Percentiles rank a stretch among this genome's conserved stretches.
Conservation (phyloP, 1,140 invertebrate species). For the Microplitis demolitor region DNA sequence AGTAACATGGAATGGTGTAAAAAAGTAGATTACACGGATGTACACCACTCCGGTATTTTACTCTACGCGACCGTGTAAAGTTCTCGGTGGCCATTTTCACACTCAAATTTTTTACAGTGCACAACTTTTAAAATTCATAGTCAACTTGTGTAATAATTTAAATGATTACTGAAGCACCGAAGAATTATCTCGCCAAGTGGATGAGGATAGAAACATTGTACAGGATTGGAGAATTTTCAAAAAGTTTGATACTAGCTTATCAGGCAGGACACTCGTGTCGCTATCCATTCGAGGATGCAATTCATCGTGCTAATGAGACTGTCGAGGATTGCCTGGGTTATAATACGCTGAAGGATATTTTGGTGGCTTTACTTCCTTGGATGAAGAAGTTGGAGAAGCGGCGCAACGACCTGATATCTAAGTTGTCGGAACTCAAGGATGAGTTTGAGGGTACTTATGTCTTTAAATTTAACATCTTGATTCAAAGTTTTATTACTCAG, state of each 20-base stretch:
- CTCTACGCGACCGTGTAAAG: too few species aligned
- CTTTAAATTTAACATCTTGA: too few species aligned
- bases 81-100: too few species aligned
- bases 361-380: slow-evolving; percentile 42
- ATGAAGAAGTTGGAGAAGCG: slow-evolving; percentile 38
- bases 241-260: slow-evolving; percentile 44
- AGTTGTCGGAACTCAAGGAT: slow-evolving; percentile 40
- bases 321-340: slow-evolving; percentile 50
- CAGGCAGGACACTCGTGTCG: slow-evolving; percentile 30
- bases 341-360: slow-evolving; percentile 35
- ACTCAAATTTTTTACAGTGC: too few species aligned
- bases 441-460: slow-evolving; percentile 43
- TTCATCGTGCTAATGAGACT: slow-evolving; percentile 44
- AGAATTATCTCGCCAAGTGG: slow-evolving; percentile 38
- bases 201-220: slow-evolving; percentile 44
- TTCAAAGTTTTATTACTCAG: too few species aligned
- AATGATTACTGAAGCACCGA: slow-evolving; percentile 28
- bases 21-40: too few species aligned
- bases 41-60: too few species aligned
- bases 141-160: too few species aligned
- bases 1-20: too few species aligned
- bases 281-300: slow-evolving; percentile 37
- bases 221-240: slow-evolving; percentile 45
- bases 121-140: too few species aligned
- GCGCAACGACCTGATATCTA: slow-evolving; percentile 33